A percentile compares a stretch with the other conserved stretches of the same genome.
phyloP scores from a whole-genome alignment of 2,888 invertebrate genomes.

The Noctua comes region DNA sequence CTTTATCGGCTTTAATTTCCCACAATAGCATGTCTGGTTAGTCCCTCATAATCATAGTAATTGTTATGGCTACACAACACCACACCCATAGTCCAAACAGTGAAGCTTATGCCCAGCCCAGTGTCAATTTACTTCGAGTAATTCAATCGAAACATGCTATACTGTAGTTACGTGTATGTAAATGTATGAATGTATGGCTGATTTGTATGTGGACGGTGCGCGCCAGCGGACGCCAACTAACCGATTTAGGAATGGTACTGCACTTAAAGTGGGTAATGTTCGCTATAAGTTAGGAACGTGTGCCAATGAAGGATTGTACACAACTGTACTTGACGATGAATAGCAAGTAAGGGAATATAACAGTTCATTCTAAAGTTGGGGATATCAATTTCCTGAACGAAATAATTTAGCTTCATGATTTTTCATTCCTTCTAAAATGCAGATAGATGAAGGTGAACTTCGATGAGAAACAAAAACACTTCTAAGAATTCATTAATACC shows the following conservation, averaged over 20 bases:
- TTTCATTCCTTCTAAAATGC: background rate
- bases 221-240: slow-evolving; percentile 67
- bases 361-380: slow-evolving; percentile 27
- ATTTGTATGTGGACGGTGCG: slow-evolving; percentile 70
- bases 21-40: slow-evolving; percentile 36
- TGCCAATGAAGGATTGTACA: slow-evolving; percentile 40
- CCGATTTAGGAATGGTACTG: slow-evolving; percentile 68
- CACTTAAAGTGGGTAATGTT: slow-evolving; percentile 55
- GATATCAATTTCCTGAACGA: slow-evolving; percentile 4
- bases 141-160: slow-evolving; percentile 66
- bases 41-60: slow-evolving; percentile 46
- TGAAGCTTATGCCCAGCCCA: slow-evolving; percentile 47
- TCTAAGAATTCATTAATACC: background rate
- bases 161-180: slow-evolving; percentile 51
- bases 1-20: slow-evolving; percentile 6
- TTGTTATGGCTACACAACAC: slow-evolving; percentile 49
- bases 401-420: slow-evolving; percentile 9
- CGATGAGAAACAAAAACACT: background rate
- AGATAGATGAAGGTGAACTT: background rate
- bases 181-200: slow-evolving; percentile 56
- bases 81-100: slow-evolving; percentile 54
- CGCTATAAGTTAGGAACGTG: slow-evolving; percentile 33
- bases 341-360: slow-evolving; percentile 35
- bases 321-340: slow-evolving; percentile 27
- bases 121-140: slow-evolving; percentile 64